These are phyloP conservation scores for Electrophaes corylata DNA, from an alignment of 2,888 invertebrate species.

Conservation along the genomic window DNA sequence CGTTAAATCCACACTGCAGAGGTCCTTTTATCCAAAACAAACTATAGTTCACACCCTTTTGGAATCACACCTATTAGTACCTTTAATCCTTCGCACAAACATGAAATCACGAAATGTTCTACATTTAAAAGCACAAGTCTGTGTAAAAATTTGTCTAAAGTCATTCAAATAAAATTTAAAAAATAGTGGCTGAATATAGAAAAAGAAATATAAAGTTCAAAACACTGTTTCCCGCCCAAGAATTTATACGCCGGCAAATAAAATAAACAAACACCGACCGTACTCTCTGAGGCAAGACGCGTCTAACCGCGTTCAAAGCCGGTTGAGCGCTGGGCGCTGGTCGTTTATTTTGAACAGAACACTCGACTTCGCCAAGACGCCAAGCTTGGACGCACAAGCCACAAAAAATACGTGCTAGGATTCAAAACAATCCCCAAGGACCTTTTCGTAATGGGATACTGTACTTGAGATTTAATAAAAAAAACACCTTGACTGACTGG, in stretches of 20 bases:
- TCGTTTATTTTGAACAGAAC: slow-evolving; percentile 72
- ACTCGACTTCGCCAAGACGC: slow-evolving; percentile 43
- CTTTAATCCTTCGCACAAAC: slow-evolving; percentile 54
- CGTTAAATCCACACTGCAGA: slow-evolving; percentile 38
- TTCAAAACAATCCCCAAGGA: slow-evolving; percentile 48
- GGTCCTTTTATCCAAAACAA: slow-evolving; percentile 40
- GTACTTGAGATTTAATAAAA: slow-evolving; percentile 40
- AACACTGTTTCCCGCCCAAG: slow-evolving; percentile 67
- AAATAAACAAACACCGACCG: slow-evolving; percentile 36
- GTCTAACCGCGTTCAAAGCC: slow-evolving; percentile 74
- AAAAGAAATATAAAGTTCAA: slow-evolving; percentile 33
- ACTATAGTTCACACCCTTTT: slow-evolving; percentile 51
- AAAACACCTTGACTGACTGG: slow-evolving; percentile 36
- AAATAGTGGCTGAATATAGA: slow-evolving; percentile 24
- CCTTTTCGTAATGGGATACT: slow-evolving; percentile 43
- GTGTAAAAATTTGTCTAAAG: neutral
- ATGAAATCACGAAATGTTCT: slow-evolving; percentile 48
- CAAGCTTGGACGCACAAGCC: slow-evolving; percentile 38
- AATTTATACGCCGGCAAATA: slow-evolving; percentile 46
- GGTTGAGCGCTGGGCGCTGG: slow-evolving; percentile 66
- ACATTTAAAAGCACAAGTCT: slow-evolving; percentile 14
- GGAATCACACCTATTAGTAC: slow-evolving; percentile 51
- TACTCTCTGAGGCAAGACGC: slow-evolving; percentile 49
- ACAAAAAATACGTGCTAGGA: slow-evolving; percentile 53
- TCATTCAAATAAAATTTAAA: neutral